Percentiles rank a stretch among this genome's conserved stretches.
Evolutionary conservation across 2,113 vertebrate species (phyloP).

Genomic region (Aspiorhynchus laticeps): DNA sequence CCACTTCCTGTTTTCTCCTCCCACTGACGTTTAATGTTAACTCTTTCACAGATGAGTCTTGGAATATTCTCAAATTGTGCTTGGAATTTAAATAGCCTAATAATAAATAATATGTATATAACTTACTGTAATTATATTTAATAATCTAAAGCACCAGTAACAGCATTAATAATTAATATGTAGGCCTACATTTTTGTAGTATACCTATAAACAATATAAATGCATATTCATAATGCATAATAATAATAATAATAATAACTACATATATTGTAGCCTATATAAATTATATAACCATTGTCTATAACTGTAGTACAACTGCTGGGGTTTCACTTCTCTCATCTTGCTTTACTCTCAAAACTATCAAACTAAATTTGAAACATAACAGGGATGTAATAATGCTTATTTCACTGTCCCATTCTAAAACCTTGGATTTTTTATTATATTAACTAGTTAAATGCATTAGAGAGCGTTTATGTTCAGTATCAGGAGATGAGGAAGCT

Average conservation of each 20-base stretch:
- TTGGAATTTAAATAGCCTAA: not conserved
- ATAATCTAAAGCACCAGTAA: not conserved
- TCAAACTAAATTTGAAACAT: not conserved
- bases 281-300: not conserved
- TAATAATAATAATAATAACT: too few species aligned
- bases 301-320: not conserved
- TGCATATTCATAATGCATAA: too few species aligned
- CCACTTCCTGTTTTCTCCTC: slow-evolving; percentile 38
- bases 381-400: not conserved
- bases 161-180: not conserved
- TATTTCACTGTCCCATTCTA: not conserved
- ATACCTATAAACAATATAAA: not conserved
- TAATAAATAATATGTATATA: too few species aligned
- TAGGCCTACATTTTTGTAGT: too few species aligned
- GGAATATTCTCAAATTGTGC: not conserved
- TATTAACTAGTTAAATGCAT: not conserved
- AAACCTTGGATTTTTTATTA: not conserved
- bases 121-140: not conserved
- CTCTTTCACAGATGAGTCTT: slow-evolving; percentile 17
- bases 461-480: not conserved
- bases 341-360: not conserved
- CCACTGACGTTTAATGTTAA: not conserved
- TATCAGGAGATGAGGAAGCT: too few species aligned
- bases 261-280: not conserved
- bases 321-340: not conserved